Evolutionary conservation across 2,113 vertebrate genomes (phyloP), one percentile per base, ranked within the genome.

Genomic region (Otus sunia): DNA sequence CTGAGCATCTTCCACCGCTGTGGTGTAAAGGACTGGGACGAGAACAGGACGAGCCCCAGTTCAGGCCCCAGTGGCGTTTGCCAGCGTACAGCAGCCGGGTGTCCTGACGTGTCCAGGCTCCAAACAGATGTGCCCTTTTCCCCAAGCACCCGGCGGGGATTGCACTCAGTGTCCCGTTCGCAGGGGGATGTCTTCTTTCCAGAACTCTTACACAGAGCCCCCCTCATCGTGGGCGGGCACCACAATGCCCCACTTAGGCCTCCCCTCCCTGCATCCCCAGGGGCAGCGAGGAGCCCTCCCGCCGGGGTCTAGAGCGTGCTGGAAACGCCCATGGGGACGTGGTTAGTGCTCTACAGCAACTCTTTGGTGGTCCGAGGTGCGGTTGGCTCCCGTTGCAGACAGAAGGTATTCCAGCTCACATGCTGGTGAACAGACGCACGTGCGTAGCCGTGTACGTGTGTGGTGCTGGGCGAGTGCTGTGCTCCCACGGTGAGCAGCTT

Each of bases 291-390:
- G 43, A 20, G 20, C 12, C 32, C 47, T 92, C 19, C 39, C 0
- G 0, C 5, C 0, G 0, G 13, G 13, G 6, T 47, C 49, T 39
- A 0, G 23, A 9, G 23, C 6, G 0, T 37, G 36, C 23, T 21
- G 39, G 83, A 56, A 49, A 29, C 32, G 15, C 17, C 13, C 15
- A 0, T 0, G n/a, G 39, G 23, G 41, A 32, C 1, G 1, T 6
- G 43, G 23, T 69, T 60, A 27, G 50, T 37, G 32, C 45, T 34
- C 45, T 36, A 1, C 0, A 0, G 21, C 25, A 7, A 32, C 64
- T 37, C 25, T 19, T n/a, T 20, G 34, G 22, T 29, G 82, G 41
- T 58, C 59, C 1, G 2, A 21, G n/a, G 16, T 5, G 15, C 26
- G 36, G 30, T 58, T 72, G 63, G 43, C 36, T 86, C 30, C 26